phyloP scores from a whole-genome alignment of 2,113 vertebrate genomes.

The Gopherus flavomarginatus region DNA sequence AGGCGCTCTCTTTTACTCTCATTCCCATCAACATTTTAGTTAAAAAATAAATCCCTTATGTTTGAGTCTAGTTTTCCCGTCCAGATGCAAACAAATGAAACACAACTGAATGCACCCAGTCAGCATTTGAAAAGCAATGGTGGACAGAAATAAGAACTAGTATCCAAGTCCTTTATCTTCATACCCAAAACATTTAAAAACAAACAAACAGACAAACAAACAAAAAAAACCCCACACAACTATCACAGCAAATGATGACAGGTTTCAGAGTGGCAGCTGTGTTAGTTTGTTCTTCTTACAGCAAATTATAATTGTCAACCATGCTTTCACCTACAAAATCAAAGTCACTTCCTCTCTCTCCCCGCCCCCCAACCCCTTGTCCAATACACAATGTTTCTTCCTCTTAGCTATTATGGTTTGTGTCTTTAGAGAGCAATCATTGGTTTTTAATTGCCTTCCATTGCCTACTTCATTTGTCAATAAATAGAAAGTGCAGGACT shows the following conservation, averaged over 20 bases:
- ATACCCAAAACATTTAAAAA: conserved; percentile 52
- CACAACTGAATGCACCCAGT: not conserved
- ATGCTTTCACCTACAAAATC: conserved; percentile 33
- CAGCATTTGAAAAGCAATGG: conserved; percentile 20
- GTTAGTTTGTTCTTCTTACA: not conserved
- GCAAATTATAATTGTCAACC: conserved; percentile 32
- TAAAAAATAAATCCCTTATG: not conserved
- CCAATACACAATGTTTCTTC: conserved; percentile 35
- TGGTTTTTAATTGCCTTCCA: conserved; percentile 78
- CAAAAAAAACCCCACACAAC: not conserved
- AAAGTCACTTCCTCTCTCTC: conserved; percentile 24
- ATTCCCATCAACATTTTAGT: not conserved
- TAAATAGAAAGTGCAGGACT: conserved; percentile 77
- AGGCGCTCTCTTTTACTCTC: not conserved
- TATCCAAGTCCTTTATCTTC: conserved; percentile 11
- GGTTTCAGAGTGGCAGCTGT: too few relatives aligned
- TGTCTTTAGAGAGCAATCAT: conserved; percentile 67
- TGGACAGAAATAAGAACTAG: conserved; percentile 39
- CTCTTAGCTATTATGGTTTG: conserved; percentile 61
- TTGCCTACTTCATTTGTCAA: conserved; percentile 78
- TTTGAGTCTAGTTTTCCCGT: not conserved
- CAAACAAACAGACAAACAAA: too few relatives aligned
- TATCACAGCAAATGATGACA: not conserved
- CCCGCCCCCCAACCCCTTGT: not conserved
- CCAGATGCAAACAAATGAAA: conserved; percentile 39